Evolutionary conservation across 2,113 vertebrate species (phyloP).

Genomic region (Struthio camelus): DNA sequence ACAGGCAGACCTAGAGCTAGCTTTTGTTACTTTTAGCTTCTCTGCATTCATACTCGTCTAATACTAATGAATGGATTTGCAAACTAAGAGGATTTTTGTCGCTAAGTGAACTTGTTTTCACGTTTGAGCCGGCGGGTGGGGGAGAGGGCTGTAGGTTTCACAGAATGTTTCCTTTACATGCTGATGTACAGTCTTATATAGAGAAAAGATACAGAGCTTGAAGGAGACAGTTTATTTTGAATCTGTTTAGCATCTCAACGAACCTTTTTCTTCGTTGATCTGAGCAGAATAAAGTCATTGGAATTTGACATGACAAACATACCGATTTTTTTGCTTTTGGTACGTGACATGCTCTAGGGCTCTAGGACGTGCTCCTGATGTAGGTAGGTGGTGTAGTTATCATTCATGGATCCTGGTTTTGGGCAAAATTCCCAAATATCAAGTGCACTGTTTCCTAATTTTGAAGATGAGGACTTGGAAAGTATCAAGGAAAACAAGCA

Average conservation of each 20-base stretch:
- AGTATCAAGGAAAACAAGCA: background rate
- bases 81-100: background rate
- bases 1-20: background rate
- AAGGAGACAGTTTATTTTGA: background rate
- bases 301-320: background rate
- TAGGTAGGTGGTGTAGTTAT: background rate
- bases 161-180: background rate
- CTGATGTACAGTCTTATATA: background rate
- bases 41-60: background rate
- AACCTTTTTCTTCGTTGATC: background rate
- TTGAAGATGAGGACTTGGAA: background rate
- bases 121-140: too few species aligned
- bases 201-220: background rate
- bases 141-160: background rate
- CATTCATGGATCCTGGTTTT: background rate
- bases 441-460: background rate
- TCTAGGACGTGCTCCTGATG: background rate
- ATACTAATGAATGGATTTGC: background rate
- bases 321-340: background rate
- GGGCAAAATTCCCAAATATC: background rate
- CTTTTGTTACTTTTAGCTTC: background rate
- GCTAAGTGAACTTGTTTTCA: background rate
- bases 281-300: background rate
- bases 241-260: background rate
- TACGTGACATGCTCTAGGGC: background rate